Conservation (phyloP, 2,113 vertebrate genomes). For the Lepus timidus region DNA sequence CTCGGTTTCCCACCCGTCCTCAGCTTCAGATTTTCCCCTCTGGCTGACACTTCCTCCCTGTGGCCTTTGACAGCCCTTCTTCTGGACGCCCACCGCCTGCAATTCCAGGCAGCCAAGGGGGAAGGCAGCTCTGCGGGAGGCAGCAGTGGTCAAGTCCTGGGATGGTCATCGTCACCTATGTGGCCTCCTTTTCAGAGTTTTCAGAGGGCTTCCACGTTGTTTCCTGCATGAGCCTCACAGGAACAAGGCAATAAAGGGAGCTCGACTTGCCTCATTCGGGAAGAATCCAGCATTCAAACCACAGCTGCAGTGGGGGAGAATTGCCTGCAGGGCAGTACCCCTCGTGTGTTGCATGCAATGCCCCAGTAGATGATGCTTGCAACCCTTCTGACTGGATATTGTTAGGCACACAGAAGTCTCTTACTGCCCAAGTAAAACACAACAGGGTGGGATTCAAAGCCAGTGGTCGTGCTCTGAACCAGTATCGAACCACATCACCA, state of each 20-base stretch:
- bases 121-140: neutral
- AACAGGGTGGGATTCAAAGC: neutral
- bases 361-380: neutral
- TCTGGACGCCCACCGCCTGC: neutral
- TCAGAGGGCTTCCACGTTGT: neutral
- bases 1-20: neutral
- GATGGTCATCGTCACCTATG: neutral
- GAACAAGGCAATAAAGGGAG: neutral
- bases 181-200: neutral
- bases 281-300: neutral
- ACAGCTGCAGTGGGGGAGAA: neutral
- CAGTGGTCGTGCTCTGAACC: neutral
- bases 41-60: neutral
- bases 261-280: neutral
- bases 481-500: rapidly evolving
- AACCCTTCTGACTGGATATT: too few relatives aligned
- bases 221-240: neutral
- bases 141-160: neutral
- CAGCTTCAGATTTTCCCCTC: neutral
- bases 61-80: neutral
- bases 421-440: neutral
- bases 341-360: neutral
- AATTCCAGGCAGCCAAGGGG: neutral
- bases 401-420: neutral
- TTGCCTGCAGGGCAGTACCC: neutral